Base-by-base conservation (phyloP, 35 echinoderm and acorn worm species). In the Lytechinus variegatus region DNA sequence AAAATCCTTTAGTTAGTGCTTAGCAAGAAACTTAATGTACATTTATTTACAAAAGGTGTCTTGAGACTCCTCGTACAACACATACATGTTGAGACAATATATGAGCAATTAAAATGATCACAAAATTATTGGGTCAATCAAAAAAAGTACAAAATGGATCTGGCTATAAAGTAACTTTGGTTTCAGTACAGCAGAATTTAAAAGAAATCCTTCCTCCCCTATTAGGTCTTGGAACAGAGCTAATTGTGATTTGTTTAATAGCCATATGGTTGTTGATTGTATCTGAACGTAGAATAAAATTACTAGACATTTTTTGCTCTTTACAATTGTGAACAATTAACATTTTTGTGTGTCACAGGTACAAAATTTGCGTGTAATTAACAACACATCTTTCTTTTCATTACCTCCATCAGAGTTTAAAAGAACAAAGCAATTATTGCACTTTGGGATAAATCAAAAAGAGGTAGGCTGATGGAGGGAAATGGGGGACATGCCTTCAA, bases 1-100 rank as follows among this genome's bases (percentile, higher is more conserved):
- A 0, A 58, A 58, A 13, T 13, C 19, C 1, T 24, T 24, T 79
- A 24, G n/a, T 79, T 79, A n/a, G 66, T 79, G 66, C 66, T 79
- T 79, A 79, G 19, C 66, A 79, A 79, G 66, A 79, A 44, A 79
- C 66, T 79, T 79, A 79, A 79, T 79, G 66, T 79, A 79, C 66
- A 79, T 79, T 71, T 58, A 24, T 24, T 79, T 79, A 24, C 19
- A 16, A 79, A 79, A 79, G 66, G 66, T 7, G 66, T 79, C 66
- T 6, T 24, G 19, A 79, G 66, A 24, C 66, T 79, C 66, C 66
- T 79, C 0, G 8, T 79, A 79, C 66, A 79, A 79, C 14, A 79
- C 66, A 79, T n/a, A 79, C 19, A 79, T 79, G 66, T 24, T n/a
- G 66, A 19, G 66, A 79, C 66, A 79, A 79, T 79, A 79, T 19